These are phyloP conservation scores for Drosophila obscura DNA, from an alignment of 1,140 invertebrate species.

Conservation along the genomic window DNA sequence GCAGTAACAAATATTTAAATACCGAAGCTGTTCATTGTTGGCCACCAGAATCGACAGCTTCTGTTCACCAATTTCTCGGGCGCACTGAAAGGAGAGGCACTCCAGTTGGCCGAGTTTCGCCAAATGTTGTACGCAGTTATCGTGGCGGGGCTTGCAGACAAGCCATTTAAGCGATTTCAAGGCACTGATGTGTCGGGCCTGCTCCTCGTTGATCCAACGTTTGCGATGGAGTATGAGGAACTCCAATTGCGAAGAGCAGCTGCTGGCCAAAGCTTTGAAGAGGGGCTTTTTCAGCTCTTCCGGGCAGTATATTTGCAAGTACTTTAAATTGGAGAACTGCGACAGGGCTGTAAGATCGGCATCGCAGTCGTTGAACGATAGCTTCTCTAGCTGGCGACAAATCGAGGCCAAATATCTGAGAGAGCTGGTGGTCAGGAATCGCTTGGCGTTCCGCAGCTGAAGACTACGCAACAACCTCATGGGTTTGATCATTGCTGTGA, in stretches of 20 bases:
- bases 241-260: slow-evolving; percentile 38
- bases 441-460: slow-evolving; percentile 61
- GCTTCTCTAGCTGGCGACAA: slow-evolving; percentile 52
- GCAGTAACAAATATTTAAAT: slow-evolving; percentile 70
- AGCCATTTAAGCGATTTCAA: slow-evolving; percentile 57
- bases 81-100: slow-evolving; percentile 61
- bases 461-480: slow-evolving; percentile 43
- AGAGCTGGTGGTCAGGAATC: slow-evolving; percentile 55
- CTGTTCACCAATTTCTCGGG: slow-evolving; percentile 60
- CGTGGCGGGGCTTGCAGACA: slow-evolving; percentile 65
- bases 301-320: slow-evolving; percentile 60
- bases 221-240: slow-evolving; percentile 62
- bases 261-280: slow-evolving; percentile 52
- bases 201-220: slow-evolving; percentile 66
- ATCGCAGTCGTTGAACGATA: slow-evolving; percentile 62
- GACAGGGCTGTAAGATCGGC: slow-evolving; percentile 58
- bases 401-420: slow-evolving; percentile 51
- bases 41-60: slow-evolving; percentile 45
- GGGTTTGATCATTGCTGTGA: slow-evolving; percentile 49
- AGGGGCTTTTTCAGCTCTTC: slow-evolving; percentile 58
- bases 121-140: slow-evolving; percentile 52
- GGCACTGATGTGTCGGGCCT: slow-evolving; percentile 56
- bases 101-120: slow-evolving; percentile 49
- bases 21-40: slow-evolving; percentile 58
- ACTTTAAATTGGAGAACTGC: slow-evolving; percentile 53